A percentile compares a stretch with the other conserved stretches of the same genome.
phyloP scores from a whole-genome alignment of 2,113 vertebrate genomes.

The Leucosticte australis region DNA sequence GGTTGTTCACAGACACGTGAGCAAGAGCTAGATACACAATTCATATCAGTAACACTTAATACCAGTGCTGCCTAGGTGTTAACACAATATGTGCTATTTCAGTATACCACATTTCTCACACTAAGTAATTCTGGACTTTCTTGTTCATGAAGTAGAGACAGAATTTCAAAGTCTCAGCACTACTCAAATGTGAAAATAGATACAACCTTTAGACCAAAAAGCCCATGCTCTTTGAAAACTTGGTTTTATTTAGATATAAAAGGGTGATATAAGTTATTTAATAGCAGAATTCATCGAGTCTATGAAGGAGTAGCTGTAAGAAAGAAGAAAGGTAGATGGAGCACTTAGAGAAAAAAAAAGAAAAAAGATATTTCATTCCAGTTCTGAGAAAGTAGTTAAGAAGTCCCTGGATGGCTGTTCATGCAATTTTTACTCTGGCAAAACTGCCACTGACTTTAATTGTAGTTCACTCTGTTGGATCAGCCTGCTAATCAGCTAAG shows the following conservation, averaged over 20 bases:
- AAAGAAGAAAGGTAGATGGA: background rate
- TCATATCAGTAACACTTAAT: background rate
- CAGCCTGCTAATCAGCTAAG: conserved; percentile 52
- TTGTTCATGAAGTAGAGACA: background rate
- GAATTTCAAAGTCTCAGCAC: background rate
- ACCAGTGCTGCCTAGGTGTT: background rate
- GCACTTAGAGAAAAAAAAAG: background rate
- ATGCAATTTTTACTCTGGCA: background rate
- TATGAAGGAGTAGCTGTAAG: background rate
- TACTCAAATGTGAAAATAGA: background rate
- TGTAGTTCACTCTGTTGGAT: background rate
- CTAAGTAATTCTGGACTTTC: background rate
- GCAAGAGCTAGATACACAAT: background rate
- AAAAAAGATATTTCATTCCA: background rate
- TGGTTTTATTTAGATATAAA: background rate
- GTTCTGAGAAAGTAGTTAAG: conserved; percentile 1
- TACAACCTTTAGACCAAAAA: background rate
- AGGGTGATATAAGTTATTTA: background rate
- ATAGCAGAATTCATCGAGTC: background rate
- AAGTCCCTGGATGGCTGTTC: background rate
- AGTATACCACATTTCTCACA: background rate
- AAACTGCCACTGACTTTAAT: conserved; percentile 42
- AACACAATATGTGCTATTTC: background rate
- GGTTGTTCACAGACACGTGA: background rate
- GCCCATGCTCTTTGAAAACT: background rate